A percentile compares a stretch with the other conserved stretches of the same genome.
Conservation (phyloP, 2,113 vertebrate species). For the Lonchura striata region DNA sequence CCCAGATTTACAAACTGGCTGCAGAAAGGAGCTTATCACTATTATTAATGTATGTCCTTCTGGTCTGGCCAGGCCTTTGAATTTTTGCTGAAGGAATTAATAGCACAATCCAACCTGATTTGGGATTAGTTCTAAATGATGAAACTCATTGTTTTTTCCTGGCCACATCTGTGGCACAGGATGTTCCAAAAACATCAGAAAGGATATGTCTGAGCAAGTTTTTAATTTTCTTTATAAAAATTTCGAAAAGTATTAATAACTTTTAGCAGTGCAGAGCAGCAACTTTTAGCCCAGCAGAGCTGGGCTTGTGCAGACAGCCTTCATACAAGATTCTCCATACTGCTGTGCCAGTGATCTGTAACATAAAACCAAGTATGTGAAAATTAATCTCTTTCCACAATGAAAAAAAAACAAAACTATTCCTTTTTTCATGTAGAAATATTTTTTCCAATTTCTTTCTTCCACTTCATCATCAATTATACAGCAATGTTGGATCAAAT, state of each 20-base stretch:
- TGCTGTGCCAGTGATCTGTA: neutral
- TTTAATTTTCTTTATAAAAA: neutral
- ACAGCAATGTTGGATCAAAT: neutral
- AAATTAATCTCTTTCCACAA: neutral
- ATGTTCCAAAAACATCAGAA: conserved; percentile 34
- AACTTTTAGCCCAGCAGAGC: neutral
- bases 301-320: conserved; percentile 36
- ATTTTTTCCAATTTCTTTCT: neutral
- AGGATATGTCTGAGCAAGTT: conserved; percentile 45
- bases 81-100: conserved; percentile 3
- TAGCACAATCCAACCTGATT: conserved; percentile 10
- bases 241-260: conserved; percentile 25
- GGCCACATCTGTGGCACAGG: conserved; percentile 17
- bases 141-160: neutral
- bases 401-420: neutral
- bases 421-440: neutral
- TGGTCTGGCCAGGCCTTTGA: neutral
- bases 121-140: conserved; percentile 21
- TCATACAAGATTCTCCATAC: conserved; percentile 1
- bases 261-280: neutral
- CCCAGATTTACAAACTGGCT: neutral
- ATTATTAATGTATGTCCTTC: conserved; percentile 36
- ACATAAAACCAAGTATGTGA: neutral
- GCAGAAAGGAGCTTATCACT: neutral
- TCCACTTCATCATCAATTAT: neutral